Evolutionary conservation across 92 coral and sea anemone genomes (phyloP), one percentile per base, ranked within the genome.

Genomic region (Epizoanthus rinbou): DNA sequence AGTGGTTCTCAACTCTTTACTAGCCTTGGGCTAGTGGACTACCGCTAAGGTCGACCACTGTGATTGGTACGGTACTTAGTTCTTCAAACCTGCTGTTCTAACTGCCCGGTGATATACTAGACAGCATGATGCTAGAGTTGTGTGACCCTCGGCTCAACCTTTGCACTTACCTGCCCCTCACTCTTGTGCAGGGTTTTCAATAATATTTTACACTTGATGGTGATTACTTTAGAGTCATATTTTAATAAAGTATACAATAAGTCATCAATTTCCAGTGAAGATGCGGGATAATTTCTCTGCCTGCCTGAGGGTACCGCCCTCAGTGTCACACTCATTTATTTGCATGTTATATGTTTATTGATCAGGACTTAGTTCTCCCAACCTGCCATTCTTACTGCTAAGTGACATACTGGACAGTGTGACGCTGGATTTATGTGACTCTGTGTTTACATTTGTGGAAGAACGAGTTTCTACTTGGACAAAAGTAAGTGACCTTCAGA

Each of bases 401-500:
- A 89, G 98, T 79, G 98, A 95, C 69, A 91, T 95, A 47, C 90
- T 95, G 86, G 98, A 95, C 84, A 85, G 93, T 62, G 91, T 90
- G 39, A 95, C 98, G 0, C 80, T 95, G 75, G 90, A 91, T 75
- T 73, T 82, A 68, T 95, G 98, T 80, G 96, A 95, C 53, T 73
- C 90, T 13, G 69, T 91, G 57, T 95, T 95, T 76, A 71, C 89
- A 25, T 91, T 95, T 93, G 98, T 95, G 4, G 98, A 95, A 85
- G 97, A 93, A 83, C 92, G 82, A 70, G 98, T 95, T 24, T 91
- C 95, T 19, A 90, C 95, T 16, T 95, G 98, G 98, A 95, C 98
- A 11, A 89, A 82, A 90, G 97, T 94, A 76, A 81, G 90, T 57
- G 66, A 35, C 10, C 31, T 64, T 64, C 69, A 21, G 24, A 8